Conservation (phyloP, 2,888 invertebrate species). For the Xestia rhomboidea region DNA sequence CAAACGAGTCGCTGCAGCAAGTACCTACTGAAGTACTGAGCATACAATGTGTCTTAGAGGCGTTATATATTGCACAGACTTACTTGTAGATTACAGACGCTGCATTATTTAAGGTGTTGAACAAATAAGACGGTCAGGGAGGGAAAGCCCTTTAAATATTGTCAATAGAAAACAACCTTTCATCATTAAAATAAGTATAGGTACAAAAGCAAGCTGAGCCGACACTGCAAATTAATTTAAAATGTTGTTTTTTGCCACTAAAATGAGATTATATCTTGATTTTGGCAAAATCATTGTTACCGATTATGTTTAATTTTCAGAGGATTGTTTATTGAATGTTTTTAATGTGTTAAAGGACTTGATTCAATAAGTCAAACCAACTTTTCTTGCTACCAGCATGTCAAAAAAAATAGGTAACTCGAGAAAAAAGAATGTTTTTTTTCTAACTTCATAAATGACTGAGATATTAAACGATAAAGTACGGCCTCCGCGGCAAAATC, state of each 20-base stretch:
- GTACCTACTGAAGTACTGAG: not conserved
- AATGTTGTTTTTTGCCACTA: not conserved
- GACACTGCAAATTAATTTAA: not conserved
- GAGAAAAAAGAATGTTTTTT: too few relatives aligned
- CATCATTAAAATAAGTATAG: not conserved
- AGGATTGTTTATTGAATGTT: not conserved
- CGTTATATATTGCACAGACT: not conserved
- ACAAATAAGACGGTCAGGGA: conserved; percentile 6
- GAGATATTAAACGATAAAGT: too few relatives aligned
- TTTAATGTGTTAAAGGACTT: not conserved
- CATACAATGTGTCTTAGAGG: not conserved
- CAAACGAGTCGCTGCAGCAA: conserved; percentile 3
- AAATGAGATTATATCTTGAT: not conserved
- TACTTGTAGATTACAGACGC: not conserved
- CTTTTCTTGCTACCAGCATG: too few relatives aligned
- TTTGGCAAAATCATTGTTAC: not conserved
- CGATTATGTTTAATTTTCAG: not conserved
- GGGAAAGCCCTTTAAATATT: not conserved
- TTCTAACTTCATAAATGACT: too few relatives aligned
- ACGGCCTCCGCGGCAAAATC: too few relatives aligned
- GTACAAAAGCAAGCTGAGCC: not conserved
- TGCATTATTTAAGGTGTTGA: not conserved
- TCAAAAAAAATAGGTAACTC: too few relatives aligned
- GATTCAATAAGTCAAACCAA: not conserved
- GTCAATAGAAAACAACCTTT: not conserved